These are phyloP conservation scores for Sisor rabdophorus DNA, from an alignment of 2,113 vertebrate genomes.

Conservation along the genomic window DNA sequence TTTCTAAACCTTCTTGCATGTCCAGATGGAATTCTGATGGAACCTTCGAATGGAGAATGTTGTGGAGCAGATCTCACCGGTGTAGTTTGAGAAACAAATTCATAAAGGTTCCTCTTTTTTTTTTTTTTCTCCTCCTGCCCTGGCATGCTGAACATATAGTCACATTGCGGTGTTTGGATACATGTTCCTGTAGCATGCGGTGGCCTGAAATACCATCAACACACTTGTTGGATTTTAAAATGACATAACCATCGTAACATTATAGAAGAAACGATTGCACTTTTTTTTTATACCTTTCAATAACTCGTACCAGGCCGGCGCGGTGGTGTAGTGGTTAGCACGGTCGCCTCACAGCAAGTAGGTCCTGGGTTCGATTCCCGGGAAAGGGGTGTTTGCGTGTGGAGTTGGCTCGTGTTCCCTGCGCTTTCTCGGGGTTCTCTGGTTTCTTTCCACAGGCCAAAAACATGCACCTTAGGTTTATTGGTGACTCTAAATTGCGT, in stretches of 20 bases:
- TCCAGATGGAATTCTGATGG: not conserved
- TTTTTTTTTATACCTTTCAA: slow-evolving; percentile 30
- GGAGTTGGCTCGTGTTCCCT: too few species aligned
- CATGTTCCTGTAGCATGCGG: slow-evolving; percentile 35
- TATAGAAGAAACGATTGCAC: slow-evolving; percentile 35
- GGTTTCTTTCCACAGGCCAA: too few species aligned
- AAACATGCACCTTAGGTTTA: too few species aligned
- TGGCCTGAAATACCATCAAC: slow-evolving; percentile 1
- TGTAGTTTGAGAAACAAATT: slow-evolving; percentile 1
- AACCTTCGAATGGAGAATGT: not conserved
- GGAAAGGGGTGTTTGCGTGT: too few species aligned
- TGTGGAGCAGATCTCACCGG: not conserved
- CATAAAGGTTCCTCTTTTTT: not conserved
- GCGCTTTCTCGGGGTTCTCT: too few species aligned
- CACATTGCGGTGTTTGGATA: not conserved
- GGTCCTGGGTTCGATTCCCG: too few species aligned
- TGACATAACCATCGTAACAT: not conserved
- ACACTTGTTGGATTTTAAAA: slow-evolving; percentile 27
- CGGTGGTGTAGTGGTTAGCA: too few species aligned
- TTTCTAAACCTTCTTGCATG: not conserved
- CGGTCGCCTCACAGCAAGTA: too few species aligned
- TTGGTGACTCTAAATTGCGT: too few species aligned
- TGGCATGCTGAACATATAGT: slow-evolving; percentile 18
- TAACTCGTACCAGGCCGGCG: too few species aligned
- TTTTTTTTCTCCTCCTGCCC: not conserved